Evolutionary conservation across 92 coral and sea anemone genomes (phyloP).

Genomic region (Porites rus): DNA sequence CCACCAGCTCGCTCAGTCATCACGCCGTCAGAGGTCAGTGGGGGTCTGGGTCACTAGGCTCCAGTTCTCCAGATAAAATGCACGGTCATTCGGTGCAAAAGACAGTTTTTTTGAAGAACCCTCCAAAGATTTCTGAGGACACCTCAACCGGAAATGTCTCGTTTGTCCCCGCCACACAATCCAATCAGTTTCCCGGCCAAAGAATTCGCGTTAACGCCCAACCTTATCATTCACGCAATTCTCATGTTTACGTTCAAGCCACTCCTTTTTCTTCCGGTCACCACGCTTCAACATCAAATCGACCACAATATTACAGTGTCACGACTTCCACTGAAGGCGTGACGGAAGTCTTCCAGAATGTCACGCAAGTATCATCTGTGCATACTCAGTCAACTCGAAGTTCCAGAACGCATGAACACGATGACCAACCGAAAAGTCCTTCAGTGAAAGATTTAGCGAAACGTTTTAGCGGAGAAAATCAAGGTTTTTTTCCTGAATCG

Average conservation of each 20-base stretch:
- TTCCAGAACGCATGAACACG: conserved; percentile 22
- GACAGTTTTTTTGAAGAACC: conserved; percentile 11
- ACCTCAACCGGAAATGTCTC: conserved; percentile 17
- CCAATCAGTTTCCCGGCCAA: conserved; percentile 12
- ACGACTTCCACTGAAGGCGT: conserved; percentile 28
- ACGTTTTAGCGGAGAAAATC: conserved; percentile 70
- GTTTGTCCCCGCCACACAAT: conserved; percentile 11
- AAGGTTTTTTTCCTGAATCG: conserved; percentile 15
- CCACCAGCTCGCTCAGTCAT: conserved; percentile 53
- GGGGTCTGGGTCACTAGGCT: conserved; percentile 29
- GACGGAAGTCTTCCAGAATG: conserved; percentile 20
- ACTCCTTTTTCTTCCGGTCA: conserved; percentile 27
- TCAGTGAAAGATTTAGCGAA: conserved; percentile 84
- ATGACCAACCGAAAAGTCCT: conserved; percentile 32
- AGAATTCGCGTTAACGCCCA: conserved; percentile 35
- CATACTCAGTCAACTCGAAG: conserved; percentile 21
- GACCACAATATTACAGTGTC: conserved; percentile 16
- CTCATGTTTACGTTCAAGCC: conserved; percentile 26
- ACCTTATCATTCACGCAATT: conserved; percentile 29
- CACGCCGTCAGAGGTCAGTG: conserved; percentile 33
- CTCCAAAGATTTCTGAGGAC: conserved; percentile 32
- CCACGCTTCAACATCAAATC: conserved; percentile 12
- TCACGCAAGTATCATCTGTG: conserved; percentile 24
- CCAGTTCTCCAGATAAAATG: conserved; percentile 42
- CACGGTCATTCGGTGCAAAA: conserved; percentile 32